Conservation (phyloP, 2,888 invertebrate species). For the Xestia sexstrigata region DNA sequence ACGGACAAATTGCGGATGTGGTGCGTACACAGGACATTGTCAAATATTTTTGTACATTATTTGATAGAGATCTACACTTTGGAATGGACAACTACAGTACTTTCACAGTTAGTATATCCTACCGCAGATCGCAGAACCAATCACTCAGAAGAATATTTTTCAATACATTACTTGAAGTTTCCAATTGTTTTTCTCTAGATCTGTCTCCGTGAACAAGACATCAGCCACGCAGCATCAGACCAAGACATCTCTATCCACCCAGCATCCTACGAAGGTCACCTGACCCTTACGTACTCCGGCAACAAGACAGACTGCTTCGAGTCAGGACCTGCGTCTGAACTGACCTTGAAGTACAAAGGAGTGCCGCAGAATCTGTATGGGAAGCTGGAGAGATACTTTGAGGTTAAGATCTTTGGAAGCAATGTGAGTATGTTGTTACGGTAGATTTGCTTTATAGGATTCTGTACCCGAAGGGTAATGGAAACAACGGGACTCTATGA, state of each 20-base stretch:
- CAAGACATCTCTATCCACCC: constrained; percentile 79
- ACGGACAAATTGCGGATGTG: too few species aligned
- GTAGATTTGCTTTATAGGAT: not conserved
- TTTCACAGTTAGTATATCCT: too few species aligned
- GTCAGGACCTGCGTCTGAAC: constrained; percentile 69
- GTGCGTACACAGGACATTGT: too few species aligned
- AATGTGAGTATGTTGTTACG: constrained; percentile 71
- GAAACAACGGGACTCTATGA: too few species aligned
- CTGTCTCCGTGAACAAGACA: constrained; percentile 77
- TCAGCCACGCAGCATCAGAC: constrained; percentile 74
- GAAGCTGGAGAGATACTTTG: constrained; percentile 71
- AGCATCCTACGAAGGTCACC: constrained; percentile 77
- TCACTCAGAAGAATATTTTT: too few species aligned
- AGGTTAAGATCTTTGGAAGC: constrained; percentile 75
- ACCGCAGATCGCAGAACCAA: too few species aligned
- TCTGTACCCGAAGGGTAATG: too few species aligned
- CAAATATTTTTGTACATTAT: too few species aligned
- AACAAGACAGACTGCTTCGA: constrained; percentile 70
- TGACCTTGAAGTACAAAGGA: constrained; percentile 77
- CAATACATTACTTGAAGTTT: too few species aligned
- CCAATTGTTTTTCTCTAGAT: constrained; percentile 66
- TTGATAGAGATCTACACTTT: too few species aligned
- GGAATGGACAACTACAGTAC: too few species aligned
- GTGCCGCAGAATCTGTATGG: constrained; percentile 69
- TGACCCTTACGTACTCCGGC: constrained; percentile 71